Base-by-base conservation (phyloP, 2,113 vertebrate species). In the Telmatochromis brichardi region DNA sequence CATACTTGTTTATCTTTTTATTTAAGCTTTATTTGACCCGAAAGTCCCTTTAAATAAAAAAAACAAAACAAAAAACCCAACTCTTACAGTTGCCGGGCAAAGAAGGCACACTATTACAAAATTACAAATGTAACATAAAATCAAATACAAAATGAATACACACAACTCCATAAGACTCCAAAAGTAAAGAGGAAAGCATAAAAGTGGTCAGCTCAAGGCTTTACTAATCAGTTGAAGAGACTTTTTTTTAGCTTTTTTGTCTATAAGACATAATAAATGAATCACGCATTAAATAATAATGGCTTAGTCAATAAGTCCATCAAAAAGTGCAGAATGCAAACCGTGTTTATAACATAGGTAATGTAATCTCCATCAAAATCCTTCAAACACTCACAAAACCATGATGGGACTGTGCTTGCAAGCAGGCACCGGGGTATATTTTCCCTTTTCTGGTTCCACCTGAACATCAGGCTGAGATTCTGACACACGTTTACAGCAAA, bases 371-470 rank as follows among this genome's bases (percentile, higher is more conserved):
- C 15, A 35, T 37, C 11, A 14, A n/a, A 35, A 7, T 35, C 76
- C 3, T 21, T 0, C 35, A 71, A 42, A 71, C 35, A 71, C 12
- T 42, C 3, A 4, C n/a, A 71, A 6, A 68, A 40, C 19, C 35
- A 14, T 42, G 12, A 71, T 12, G 58, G 31, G 58, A 63, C 58
- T 63, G 31, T 63, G 58, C 58, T 63, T 63, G 17, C 31, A 63
- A n/a, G 31, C 58, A 63, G 0, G 58, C 31, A 63, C 58, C 21
- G 0, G 37, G 13, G 21, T 71, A 42, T 1, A 42, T 71, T 71
- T 71, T 26, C 37, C 65, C n/a, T 73, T 73, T 73, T 73, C 21
- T 73, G 37, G n/a, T 42, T 71, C 31, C 37, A 42, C 21, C 12
- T 23, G 4, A 37, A 68, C 35, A 40, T 68, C 35, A 40, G 63